Conservation (phyloP, 2,797 vertebrate genomes). For the Gymnopithys bicolor region DNA sequence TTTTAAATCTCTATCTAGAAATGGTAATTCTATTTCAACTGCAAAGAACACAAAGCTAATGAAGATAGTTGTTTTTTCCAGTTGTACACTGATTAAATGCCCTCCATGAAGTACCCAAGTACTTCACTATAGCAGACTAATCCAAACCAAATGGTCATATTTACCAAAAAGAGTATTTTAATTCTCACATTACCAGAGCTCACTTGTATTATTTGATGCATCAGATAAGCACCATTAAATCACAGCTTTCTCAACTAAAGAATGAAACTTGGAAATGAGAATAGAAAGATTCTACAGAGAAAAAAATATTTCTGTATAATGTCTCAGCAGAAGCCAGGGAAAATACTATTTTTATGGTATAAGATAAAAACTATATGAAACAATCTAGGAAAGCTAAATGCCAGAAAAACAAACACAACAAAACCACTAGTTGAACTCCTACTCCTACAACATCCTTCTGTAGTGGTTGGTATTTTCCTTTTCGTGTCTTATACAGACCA, state of each 20-base stretch:
- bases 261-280: neutral
- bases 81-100: slow-evolving; percentile 13
- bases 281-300: neutral
- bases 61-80: slow-evolving; percentile 5
- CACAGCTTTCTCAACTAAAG: neutral
- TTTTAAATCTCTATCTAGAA: slow-evolving; percentile 14
- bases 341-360: neutral
- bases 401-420: neutral
- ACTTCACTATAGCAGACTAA: neutral
- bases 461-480: neutral
- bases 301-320: neutral
- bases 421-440: neutral
- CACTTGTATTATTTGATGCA: neutral
- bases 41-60: slow-evolving; percentile 14
- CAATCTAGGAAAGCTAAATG: neutral
- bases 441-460: neutral
- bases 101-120: neutral
- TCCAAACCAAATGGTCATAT: neutral
- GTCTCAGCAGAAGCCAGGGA: neutral
- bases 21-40: neutral
- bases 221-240: slow-evolving; percentile 1
- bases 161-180: neutral
- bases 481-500: neutral
- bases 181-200: neutral
- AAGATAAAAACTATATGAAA: neutral